Evolutionary conservation across 2,113 vertebrate genomes (phyloP), one percentile per base, ranked within the genome.

Genomic region (Hystrix brachyura): DNA sequence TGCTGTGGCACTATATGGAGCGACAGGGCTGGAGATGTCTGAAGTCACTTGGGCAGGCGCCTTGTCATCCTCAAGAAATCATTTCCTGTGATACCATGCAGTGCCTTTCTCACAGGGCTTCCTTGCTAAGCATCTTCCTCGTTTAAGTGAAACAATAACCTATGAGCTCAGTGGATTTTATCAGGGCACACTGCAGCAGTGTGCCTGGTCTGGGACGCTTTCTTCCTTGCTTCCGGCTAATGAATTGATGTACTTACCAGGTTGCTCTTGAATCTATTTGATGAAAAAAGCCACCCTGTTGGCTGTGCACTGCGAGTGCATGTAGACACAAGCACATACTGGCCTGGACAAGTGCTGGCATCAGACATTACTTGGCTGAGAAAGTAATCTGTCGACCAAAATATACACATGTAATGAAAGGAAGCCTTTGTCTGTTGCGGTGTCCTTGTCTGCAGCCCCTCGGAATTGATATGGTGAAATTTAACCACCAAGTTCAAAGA

Each of bases 61-160:
- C 87, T 62, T 72, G 74, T 84, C 65, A 71, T 98, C 96, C 97
- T 98, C 95, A 89, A 98, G 96, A 97, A 98, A 98, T 96, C 72
- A 94, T 96, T 98, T 98, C 97, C 95, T 98, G 90, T 98, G 95
- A 72, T 81, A 91, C 82, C 97, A 97, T 85, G 96, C 97, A 98
- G 96, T 96, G 92, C 88, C 91, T 96, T 97, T 98, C 97, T 98
- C 97, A 86, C 34, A 94, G 90, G 97, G 76, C 78, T 97, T 97
- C 84, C 81, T 93, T 95, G 97, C 98, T 95, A 98, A 98, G 97
- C 98, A 96, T 90, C 98, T 92, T 91, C 57, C 86, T 87, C 32
- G 38, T 84, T 55, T 91, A 93, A 97, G 88, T 92, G 98, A 95
- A 81, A 96, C 96, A 97, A 95, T 95, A 92, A 93, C 83, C 92